Conservation (phyloP, 2,888 invertebrate genomes). For the Hydropsyche betteni region DNA sequence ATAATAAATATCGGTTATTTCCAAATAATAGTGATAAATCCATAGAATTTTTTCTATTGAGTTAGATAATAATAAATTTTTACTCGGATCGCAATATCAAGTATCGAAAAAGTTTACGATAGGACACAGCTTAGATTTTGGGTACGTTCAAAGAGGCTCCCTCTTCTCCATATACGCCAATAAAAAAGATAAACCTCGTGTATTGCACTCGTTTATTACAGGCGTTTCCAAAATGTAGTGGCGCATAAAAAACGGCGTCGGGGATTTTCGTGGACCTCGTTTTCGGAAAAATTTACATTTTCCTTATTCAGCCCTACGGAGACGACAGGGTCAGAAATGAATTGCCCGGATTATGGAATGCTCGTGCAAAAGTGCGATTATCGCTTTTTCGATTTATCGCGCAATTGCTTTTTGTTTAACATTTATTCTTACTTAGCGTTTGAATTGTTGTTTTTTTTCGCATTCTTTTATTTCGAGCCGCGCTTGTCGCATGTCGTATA, state of each 20-base stretch:
- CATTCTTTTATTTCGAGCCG: too few species aligned
- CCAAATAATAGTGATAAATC: too few species aligned
- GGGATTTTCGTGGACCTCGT: slow-evolving; percentile 6
- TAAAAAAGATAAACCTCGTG: slow-evolving; percentile 16
- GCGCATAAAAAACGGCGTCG: background rate
- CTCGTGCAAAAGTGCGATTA: slow-evolving; percentile 12
- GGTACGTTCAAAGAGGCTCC: too few species aligned
- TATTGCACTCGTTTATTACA: slow-evolving; percentile 21
- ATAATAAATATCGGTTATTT: too few species aligned
- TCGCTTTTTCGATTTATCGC: slow-evolving; percentile 32
- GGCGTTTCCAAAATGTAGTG: slow-evolving; percentile 19
- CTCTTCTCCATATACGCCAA: background rate
- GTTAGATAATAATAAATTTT: too few species aligned
- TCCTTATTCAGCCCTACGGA: slow-evolving; percentile 5
- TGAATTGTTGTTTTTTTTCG: too few species aligned
- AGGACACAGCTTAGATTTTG: too few species aligned
- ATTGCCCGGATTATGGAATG: slow-evolving; percentile 29
- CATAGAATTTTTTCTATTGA: too few species aligned
- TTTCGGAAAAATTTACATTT: slow-evolving; percentile 31
- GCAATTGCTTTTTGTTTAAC: background rate
- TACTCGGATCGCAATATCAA: too few species aligned
- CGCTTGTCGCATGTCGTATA: too few species aligned
- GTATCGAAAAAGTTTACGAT: too few species aligned
- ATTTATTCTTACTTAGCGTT: background rate
- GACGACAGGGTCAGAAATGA: slow-evolving; percentile 30